Evolutionary conservation across 2,797 vertebrate genomes (phyloP).

Genomic region (Columba guinea): DNA sequence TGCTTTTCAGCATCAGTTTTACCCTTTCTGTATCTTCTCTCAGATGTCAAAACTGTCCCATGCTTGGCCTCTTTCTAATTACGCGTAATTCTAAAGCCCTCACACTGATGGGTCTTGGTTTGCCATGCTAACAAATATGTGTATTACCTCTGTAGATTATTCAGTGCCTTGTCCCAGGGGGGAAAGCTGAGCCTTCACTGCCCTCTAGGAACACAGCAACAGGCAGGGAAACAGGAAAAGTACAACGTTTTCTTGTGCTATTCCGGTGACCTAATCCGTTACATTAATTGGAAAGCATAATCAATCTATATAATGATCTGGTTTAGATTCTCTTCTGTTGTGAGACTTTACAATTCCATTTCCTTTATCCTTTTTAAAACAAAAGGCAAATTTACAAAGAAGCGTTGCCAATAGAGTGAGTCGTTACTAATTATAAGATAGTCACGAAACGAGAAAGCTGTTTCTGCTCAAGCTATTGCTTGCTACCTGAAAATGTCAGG

Average conservation of each 20-base stretch:
- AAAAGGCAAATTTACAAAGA: not conserved
- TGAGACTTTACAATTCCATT: not conserved
- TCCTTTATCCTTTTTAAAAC: not conserved
- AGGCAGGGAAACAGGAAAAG: not conserved
- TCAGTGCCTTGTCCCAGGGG: not conserved
- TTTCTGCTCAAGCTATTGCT: not conserved
- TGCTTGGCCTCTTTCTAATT: not conserved
- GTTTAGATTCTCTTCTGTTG: not conserved
- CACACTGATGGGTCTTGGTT: not conserved
- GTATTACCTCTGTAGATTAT: not conserved
- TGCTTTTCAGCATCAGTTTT: not conserved
- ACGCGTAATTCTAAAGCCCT: not conserved
- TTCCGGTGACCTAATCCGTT: not conserved
- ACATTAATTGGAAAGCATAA: not conserved
- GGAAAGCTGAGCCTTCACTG: not conserved
- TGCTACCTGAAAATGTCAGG: not conserved
- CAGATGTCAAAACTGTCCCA: not conserved
- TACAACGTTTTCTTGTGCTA: not conserved
- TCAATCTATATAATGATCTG: not conserved
- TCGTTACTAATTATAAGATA: not conserved
- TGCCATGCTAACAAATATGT: not conserved
- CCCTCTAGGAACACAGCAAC: not conserved
- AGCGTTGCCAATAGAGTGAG: not conserved
- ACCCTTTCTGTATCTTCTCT: not conserved
- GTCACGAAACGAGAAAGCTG: not conserved